Evolutionary conservation across 2,888 invertebrate species (phyloP).

Genomic region (Rotaria sp.): DNA sequence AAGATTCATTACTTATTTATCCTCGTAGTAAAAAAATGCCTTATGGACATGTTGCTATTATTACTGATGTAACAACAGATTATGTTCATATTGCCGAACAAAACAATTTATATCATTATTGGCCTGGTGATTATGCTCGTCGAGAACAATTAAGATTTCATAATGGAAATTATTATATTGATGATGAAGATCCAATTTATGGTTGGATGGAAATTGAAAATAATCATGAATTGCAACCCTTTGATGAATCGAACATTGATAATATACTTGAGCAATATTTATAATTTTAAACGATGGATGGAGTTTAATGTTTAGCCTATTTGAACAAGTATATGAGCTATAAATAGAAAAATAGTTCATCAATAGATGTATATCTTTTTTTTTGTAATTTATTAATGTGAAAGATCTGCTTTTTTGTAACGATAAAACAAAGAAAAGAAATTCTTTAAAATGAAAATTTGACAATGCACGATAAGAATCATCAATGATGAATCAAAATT

Average conservation of each 20-base stretch:
- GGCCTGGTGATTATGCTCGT: constrained; percentile 27
- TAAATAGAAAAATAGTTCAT: no score
- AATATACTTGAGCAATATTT: background rate
- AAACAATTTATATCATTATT: constrained; percentile 11
- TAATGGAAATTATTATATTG: background rate
- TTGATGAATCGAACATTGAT: background rate
- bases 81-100: constrained; percentile 12
- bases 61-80: background rate
- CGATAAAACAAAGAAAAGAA: no score
- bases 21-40: background rate
- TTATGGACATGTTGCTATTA: constrained; percentile 8
- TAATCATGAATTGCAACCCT: background rate
- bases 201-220: constrained; percentile 29
- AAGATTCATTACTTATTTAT: constrained; percentile 29
- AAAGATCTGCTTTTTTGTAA: no score
- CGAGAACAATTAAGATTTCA: background rate
- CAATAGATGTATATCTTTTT: no score
- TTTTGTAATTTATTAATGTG: no score
- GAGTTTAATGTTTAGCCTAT: no score
- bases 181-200: constrained; percentile 16
- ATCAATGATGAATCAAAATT: no score
- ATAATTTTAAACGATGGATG: background rate
- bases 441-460: no score
- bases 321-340: no score
- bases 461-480: no score